Percentiles rank a stretch among this genome's conserved stretches.
These are phyloP conservation scores for Pseudolaguvia tuberculata DNA, from an alignment of 2,113 vertebrate genomes.

Conservation along the genomic window DNA sequence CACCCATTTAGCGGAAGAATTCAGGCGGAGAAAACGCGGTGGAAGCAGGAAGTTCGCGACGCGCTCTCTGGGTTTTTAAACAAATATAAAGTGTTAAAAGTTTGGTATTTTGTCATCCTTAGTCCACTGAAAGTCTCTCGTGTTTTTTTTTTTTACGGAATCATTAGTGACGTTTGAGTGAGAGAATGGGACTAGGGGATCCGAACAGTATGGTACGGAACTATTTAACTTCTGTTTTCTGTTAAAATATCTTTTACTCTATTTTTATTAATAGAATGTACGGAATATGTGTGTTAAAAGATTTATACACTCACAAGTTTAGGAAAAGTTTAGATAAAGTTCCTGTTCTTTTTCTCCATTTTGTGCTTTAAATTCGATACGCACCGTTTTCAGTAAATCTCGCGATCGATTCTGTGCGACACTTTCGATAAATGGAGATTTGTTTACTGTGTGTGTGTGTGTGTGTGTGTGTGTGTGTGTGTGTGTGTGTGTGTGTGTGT, in stretches of 20 bases:
- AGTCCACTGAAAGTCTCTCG: background rate
- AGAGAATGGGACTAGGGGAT: slow-evolving; percentile 43
- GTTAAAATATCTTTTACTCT: no score
- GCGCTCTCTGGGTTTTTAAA: background rate
- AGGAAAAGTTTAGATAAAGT: background rate
- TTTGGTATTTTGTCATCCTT: background rate
- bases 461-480: no score
- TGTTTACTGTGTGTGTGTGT: no score
- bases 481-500: no score
- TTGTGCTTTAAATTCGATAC: background rate
- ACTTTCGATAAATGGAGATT: background rate
- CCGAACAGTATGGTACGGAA: slow-evolving; percentile 37
- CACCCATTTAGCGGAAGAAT: slow-evolving; percentile 15
- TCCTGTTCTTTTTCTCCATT: background rate
- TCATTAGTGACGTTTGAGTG: background rate
- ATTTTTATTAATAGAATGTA: no score
- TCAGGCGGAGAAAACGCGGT: background rate
- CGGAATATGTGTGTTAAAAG: no score
- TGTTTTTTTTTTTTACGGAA: background rate
- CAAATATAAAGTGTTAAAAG: background rate
- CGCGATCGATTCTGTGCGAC: background rate
- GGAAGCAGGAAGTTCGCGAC: background rate
- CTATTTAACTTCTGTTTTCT: background rate
- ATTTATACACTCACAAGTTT: background rate
- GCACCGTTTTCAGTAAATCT: background rate